Base-by-base conservation (phyloP, 1,140 invertebrate genomes). In the Formica selysi region DNA sequence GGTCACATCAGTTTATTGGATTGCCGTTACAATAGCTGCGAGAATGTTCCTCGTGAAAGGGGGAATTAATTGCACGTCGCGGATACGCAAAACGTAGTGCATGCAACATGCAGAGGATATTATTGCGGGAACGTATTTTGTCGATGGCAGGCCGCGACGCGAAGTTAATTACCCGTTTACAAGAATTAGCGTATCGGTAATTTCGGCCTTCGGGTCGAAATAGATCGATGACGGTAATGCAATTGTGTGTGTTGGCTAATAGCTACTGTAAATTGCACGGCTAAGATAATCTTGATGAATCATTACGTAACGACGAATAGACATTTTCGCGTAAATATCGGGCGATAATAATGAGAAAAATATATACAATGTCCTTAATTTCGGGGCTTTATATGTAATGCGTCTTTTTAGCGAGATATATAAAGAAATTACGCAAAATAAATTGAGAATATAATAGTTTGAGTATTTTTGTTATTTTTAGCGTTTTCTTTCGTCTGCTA, bases 11-110 rank as follows among this genome's bases (percentile, higher is more conserved):
- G 68, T 87, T 89, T 78, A 79, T 89, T 74, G 84, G 76, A 71
- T 41, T 78, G 81, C 54, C 68, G 67, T 73, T 86, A 87, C 88
- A 85, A 81, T 86, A 86, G 62, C 68, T 70, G n/a, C 86, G 71
- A 54, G 85, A 74, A 57, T 13, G 22, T 5, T 54, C 29, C 41
- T 19, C 74, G 26, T 41, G 13, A 44, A 61, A 61, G 64, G 78
- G 85, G 79, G 64, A 84, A 87, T 88, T 89, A 86, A 89, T 89
- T 89, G 71, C 87, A 36, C 48, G 59, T 76, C 83, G 76, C 76
- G 68, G 67, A 80, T 62, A 68, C 76, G 81, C 13, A 68, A 87
- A 71, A 71, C 44, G 85, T 68, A 41, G 80, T 19, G 51, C 51
- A 48, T 36, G 54, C 54, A 51, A 54, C 51, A 41, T 4, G 13